Percentiles rank a stretch among this genome's conserved stretches.
These are phyloP conservation scores for Acomys russatus DNA, from an alignment of 2,797 vertebrate genomes.

Conservation along the genomic window DNA sequence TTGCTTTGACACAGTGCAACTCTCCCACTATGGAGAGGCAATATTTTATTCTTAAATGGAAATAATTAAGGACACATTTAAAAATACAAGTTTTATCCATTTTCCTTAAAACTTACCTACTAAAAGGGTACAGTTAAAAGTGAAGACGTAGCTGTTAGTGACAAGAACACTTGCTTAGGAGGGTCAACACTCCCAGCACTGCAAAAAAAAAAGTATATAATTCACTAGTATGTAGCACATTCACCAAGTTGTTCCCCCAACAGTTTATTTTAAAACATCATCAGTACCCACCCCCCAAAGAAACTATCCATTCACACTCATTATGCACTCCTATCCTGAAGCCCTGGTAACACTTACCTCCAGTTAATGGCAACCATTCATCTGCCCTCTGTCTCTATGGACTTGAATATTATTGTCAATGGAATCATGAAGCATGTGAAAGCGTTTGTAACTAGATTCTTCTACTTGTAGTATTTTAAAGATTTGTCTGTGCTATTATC, in stretches of 20 bases:
- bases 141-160: neutral
- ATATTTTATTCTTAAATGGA: constrained; percentile 17
- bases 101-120: neutral
- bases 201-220: neutral
- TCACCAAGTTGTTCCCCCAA: neutral
- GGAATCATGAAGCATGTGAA: neutral
- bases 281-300: neutral
- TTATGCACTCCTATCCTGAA: neutral
- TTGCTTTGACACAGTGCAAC: neutral
- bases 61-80: neutral
- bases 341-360: neutral
- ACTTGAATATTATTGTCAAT: constrained; percentile 21
- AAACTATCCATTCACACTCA: constrained; percentile 2
- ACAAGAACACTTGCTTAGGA: neutral
- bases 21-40: neutral
- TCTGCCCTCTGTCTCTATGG: constrained; percentile 6
- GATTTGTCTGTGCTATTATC: neutral
- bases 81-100: neutral
- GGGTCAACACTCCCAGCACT: neutral
- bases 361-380: constrained; percentile 14
- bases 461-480: constrained; percentile 26
- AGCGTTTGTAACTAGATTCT: constrained; percentile 21
- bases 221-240: constrained; percentile 4
- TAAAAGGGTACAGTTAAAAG: neutral
- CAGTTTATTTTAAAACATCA: constrained; percentile 31